Percentiles rank a stretch among this genome's conserved stretches.
Conservation (phyloP, 2,888 invertebrate genomes). For the Eretmocerus hayati region DNA sequence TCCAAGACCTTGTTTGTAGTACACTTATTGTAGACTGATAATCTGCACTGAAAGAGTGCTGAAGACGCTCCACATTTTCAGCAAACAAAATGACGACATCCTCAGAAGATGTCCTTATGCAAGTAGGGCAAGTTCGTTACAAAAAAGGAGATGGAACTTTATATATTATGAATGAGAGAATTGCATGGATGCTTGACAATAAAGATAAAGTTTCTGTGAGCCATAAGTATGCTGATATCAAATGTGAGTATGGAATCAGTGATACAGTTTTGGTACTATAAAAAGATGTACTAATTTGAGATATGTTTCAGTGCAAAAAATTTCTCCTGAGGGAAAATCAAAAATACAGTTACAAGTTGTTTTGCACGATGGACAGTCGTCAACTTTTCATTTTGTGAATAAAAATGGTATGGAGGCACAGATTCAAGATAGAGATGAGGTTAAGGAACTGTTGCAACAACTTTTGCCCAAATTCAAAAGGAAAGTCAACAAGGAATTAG, state of each 20-base stretch:
- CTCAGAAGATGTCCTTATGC: conserved; percentile 90
- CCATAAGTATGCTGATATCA: conserved; percentile 91
- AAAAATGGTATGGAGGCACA: conserved; percentile 75
- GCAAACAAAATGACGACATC: conserved; percentile 75
- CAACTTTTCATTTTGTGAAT: conserved; percentile 96
- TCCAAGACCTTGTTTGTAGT: no score
- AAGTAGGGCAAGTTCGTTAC: conserved; percentile 85
- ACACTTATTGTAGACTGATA: no score
- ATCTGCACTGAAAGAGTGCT: no score
- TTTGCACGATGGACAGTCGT: conserved; percentile 85
- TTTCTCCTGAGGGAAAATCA: conserved; percentile 92
- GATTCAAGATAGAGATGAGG: conserved; percentile 82
- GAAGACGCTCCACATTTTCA: no score
- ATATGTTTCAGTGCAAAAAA: conserved; percentile 81
- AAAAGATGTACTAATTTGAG: conserved; percentile 9
- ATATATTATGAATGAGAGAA: conserved; percentile 90
- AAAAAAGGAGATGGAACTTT: conserved; percentile 95
- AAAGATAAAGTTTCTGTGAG: conserved; percentile 87
- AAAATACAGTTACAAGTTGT: conserved; percentile 98
- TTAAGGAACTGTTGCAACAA: conserved; percentile 85
- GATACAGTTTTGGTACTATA: no score
- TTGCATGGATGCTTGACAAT: conserved; percentile 95
- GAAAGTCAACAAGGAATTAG: conserved; percentile 83
- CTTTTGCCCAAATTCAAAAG: conserved; percentile 88
- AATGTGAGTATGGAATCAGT: conserved; percentile 72